These are phyloP conservation scores for Leontocebus nigricollis DNA, from an alignment of 2,797 vertebrate species.

Conservation along the genomic window DNA sequence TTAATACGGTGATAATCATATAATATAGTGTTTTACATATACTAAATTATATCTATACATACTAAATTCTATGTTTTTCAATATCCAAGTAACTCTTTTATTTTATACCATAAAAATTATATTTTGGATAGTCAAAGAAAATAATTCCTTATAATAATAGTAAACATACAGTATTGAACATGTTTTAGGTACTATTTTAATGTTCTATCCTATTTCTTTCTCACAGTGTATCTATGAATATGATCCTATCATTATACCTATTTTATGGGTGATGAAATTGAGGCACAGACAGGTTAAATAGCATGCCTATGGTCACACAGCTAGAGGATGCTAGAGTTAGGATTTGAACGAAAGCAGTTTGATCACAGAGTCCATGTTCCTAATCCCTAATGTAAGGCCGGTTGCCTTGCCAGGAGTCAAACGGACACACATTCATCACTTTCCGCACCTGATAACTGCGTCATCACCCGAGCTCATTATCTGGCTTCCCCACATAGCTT, in stretches of 20 bases:
- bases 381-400: not conserved
- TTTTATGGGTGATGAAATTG: not conserved
- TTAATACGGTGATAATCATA: not conserved
- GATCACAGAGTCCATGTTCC: not conserved
- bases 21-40: not conserved
- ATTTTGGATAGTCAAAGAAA: not conserved
- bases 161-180: not conserved
- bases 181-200: not conserved
- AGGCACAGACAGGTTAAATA: not conserved
- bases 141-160: not conserved
- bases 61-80: conserved; percentile 28
- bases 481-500: no score
- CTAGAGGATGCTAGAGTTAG: not conserved
- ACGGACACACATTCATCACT: no score
- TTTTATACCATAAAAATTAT: conserved; percentile 48
- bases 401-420: no score
- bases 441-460: no score
- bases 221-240: not conserved
- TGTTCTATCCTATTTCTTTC: not conserved
- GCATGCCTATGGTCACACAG: not conserved
- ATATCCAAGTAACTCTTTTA: conserved; percentile 34
- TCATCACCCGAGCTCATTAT: no score
- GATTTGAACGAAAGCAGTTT: not conserved
- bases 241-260: not conserved
- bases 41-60: not conserved